A percentile compares a stretch with the other conserved stretches of the same genome.
phyloP scores from a whole-genome alignment of 2,113 vertebrate genomes.

The Jaculus jaculus region DNA sequence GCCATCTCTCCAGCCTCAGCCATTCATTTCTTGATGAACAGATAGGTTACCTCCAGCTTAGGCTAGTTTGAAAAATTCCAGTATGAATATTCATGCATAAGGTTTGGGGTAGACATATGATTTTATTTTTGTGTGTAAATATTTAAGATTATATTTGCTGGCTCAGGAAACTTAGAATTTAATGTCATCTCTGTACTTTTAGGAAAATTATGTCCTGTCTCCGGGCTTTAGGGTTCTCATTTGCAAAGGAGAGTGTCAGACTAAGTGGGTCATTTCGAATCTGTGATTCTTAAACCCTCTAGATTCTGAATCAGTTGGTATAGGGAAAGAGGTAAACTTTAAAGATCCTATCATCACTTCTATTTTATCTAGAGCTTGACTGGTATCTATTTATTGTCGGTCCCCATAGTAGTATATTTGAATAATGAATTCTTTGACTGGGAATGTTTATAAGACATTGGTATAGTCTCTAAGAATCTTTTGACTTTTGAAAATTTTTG shows the following conservation, averaged over 20 bases:
- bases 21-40: background rate
- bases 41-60: background rate
- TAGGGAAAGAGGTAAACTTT: background rate
- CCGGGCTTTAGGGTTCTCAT: background rate
- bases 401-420: conserved; percentile 15
- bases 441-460: conserved; percentile 16
- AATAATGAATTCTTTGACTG: conserved; percentile 18
- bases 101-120: background rate
- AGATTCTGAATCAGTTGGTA: background rate
- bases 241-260: background rate
- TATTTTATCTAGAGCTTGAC: background rate
- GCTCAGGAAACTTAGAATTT: background rate
- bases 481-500: background rate
- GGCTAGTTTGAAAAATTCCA: conserved; percentile 8
- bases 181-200: conserved; percentile 36
- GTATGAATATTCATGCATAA: background rate
- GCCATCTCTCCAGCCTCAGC: too few relatives aligned
- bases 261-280: background rate
- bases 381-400: conserved; percentile 4
- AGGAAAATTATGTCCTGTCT: background rate
- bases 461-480: conserved; percentile 29
- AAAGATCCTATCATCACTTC: background rate
- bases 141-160: conserved; percentile 7
- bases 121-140: conserved; percentile 13
- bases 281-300: background rate